Percentiles rank a stretch among this genome's conserved stretches.
Conservation (phyloP, 2,113 vertebrate genomes). For the Pluvialis apricaria region DNA sequence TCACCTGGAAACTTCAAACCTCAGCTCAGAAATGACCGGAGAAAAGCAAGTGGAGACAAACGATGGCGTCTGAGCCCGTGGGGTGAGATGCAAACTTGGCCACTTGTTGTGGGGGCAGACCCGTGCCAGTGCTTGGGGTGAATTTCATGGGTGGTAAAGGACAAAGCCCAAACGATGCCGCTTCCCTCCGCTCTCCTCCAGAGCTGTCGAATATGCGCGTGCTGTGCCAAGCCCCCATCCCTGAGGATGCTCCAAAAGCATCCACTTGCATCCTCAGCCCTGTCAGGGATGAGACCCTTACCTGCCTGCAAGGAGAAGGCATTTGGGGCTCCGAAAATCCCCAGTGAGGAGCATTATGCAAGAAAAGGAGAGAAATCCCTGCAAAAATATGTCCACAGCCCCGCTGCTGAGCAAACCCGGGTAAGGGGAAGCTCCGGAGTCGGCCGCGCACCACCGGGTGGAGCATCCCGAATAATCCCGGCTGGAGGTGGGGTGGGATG, state of each 20-base stretch:
- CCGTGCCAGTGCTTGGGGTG: background rate
- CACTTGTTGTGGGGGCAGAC: fast-evolving
- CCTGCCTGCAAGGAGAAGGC: background rate
- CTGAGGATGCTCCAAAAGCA: background rate
- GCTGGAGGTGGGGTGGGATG: background rate
- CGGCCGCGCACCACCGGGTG: fast-evolving
- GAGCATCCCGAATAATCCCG: background rate
- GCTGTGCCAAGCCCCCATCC: background rate
- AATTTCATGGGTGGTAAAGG: background rate
- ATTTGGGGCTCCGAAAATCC: background rate
- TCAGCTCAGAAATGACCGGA: fast-evolving
- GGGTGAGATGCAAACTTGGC: background rate
- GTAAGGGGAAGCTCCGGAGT: background rate
- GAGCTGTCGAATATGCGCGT: background rate
- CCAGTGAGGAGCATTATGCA: background rate
- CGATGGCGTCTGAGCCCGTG: background rate
- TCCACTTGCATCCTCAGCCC: background rate
- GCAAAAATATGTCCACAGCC: background rate
- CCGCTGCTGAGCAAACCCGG: background rate
- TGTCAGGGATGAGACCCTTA: too few relatives aligned
- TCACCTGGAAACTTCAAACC: background rate
- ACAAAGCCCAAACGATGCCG: background rate
- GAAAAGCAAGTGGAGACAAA: background rate
- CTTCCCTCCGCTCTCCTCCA: background rate
- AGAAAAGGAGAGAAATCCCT: fast-evolving